Percentiles rank a stretch among this genome's conserved stretches.
phyloP scores from a whole-genome alignment of 2,797 vertebrate genomes.

The Sorex maritimensis region DNA sequence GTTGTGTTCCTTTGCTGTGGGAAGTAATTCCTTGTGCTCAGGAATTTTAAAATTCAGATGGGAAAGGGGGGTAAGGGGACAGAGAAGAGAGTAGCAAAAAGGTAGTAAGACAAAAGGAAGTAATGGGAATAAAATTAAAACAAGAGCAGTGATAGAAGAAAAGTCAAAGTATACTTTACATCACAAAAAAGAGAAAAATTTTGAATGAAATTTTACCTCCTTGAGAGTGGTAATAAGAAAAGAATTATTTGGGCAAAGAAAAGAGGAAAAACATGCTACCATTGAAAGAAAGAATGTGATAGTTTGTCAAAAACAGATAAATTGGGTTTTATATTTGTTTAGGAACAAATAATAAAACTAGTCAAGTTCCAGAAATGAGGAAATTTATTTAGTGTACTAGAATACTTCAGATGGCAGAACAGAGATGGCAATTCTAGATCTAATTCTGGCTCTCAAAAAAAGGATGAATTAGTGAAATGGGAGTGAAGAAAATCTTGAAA shows the following conservation, averaged over 20 bases:
- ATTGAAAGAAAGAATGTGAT: background rate
- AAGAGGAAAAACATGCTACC: background rate
- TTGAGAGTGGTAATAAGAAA: slow-evolving; percentile 23
- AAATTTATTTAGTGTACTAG: background rate
- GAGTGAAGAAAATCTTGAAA: slow-evolving; percentile 38
- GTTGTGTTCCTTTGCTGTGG: background rate
- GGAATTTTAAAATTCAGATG: slow-evolving; percentile 41
- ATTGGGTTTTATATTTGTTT: background rate
- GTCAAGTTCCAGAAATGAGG: slow-evolving; percentile 26
- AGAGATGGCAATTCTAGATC: background rate
- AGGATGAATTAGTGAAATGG: background rate
- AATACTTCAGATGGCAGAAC: background rate
- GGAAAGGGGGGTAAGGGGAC: background rate
- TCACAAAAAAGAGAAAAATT: background rate
- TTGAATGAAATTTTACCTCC: background rate
- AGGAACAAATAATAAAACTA: slow-evolving; percentile 33
- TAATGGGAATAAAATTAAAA: slow-evolving; percentile 4
- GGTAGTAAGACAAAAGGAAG: background rate
- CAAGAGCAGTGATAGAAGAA: background rate
- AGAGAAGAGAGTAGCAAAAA: background rate
- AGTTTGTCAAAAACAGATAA: background rate
- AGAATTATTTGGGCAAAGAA: slow-evolving; percentile 39
- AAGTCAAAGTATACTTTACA: background rate
- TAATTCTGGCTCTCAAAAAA: slow-evolving; percentile 36
- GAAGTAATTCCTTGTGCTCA: background rate